Conservation (phyloP, 2,888 invertebrate genomes). For the Diaphora mendica region DNA sequence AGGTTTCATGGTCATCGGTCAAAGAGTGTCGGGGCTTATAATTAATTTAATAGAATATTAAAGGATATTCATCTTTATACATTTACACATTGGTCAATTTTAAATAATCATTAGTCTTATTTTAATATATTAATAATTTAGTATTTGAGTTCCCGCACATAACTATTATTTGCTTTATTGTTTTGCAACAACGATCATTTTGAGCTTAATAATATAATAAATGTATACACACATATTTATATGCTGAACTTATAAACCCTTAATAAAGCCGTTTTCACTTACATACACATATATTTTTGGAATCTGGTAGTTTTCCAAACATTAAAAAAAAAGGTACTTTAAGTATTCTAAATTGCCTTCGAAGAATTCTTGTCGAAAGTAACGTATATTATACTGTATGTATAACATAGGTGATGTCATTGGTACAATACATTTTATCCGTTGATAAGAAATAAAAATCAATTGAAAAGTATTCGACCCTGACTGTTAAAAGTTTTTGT, state of each 20-base stretch:
- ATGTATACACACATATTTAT: neutral
- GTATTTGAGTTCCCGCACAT: too few relatives aligned
- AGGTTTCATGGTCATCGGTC: neutral
- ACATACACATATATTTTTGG: too few relatives aligned
- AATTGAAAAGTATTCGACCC: conserved; percentile 28
- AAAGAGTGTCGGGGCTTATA: neutral
- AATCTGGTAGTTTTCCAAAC: neutral
- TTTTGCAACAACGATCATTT: neutral
- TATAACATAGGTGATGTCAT: neutral
- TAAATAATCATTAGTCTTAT: too few relatives aligned
- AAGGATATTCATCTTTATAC: too few relatives aligned
- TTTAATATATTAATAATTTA: too few relatives aligned
- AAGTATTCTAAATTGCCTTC: neutral
- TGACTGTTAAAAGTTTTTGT: conserved; percentile 27
- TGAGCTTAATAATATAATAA: neutral
- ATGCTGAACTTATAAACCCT: too few relatives aligned
- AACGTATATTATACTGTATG: too few relatives aligned
- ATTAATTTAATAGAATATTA: neutral
- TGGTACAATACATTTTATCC: neutral
- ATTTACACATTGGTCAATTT: too few relatives aligned
- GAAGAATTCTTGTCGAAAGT: neutral
- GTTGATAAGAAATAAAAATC: conserved; percentile 7
- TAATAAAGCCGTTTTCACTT: neutral
- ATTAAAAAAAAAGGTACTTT: neutral
- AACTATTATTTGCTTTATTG: neutral